These are phyloP conservation scores for Maniola jurtina DNA, from an alignment of 1,140 invertebrate genomes.

Conservation along the genomic window DNA sequence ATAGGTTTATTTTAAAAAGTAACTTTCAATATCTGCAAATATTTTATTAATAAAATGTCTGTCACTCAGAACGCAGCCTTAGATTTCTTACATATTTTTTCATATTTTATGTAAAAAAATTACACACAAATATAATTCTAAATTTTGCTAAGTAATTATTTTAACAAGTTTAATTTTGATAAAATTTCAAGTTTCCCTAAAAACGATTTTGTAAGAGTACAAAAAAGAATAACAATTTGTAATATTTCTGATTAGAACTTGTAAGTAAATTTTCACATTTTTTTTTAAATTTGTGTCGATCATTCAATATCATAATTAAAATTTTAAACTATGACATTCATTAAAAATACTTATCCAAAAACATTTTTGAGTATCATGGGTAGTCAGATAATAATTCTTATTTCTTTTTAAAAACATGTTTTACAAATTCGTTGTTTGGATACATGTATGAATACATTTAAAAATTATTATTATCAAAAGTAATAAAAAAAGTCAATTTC, in stretches of 20 bases:
- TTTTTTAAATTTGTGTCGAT: neutral
- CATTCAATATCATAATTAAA: neutral
- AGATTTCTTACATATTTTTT: neutral
- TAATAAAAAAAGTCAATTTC: slow-evolving; percentile 2
- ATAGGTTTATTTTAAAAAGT: no score
- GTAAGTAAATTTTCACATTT: no score
- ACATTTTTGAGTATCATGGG: slow-evolving; percentile 3
- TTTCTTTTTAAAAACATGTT: slow-evolving; percentile 11
- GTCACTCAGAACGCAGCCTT: neutral
- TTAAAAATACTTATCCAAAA: slow-evolving; percentile 2
- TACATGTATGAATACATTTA: slow-evolving; percentile 17
- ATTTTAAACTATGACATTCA: slow-evolving; percentile 1
- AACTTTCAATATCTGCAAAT: no score
- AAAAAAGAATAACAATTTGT: no score
- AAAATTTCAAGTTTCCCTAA: no score
- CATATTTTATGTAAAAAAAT: neutral
- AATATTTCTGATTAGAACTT: no score
- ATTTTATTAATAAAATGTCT: neutral
- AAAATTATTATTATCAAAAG: slow-evolving; percentile 4
- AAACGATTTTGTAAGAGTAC: no score
- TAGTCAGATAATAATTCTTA: neutral
- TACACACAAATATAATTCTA: slow-evolving; percentile 1
- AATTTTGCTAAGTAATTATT: neutral
- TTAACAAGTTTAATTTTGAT: neutral
- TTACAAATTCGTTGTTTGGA: slow-evolving; percentile 24